These are phyloP conservation scores for Phortica okadai DNA, from an alignment of 2,888 invertebrate species.

Conservation along the genomic window DNA sequence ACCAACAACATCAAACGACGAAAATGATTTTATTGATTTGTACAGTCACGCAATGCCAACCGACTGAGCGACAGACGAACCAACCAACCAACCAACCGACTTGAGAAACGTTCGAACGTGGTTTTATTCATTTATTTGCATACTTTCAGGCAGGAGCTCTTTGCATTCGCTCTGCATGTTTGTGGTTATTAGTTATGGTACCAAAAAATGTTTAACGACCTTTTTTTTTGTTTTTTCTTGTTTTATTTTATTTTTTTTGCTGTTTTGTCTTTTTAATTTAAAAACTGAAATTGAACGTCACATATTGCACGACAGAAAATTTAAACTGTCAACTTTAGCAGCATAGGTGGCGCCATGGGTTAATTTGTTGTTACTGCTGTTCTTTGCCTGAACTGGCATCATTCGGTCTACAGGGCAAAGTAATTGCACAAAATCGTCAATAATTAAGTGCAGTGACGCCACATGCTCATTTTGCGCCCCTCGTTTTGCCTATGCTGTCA, in stretches of 20 bases:
- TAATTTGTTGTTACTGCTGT: conserved; percentile 36
- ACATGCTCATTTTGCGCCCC: neutral
- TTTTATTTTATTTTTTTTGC: neutral
- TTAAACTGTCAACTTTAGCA: neutral
- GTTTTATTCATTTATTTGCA: conserved; percentile 23
- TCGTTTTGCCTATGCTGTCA: neutral
- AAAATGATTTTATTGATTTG: conserved; percentile 69
- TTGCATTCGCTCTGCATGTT: conserved; percentile 34
- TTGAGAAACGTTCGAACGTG: conserved; percentile 14
- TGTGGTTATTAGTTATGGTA: conserved; percentile 36
- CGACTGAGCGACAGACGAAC: neutral
- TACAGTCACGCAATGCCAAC: conserved; percentile 66
- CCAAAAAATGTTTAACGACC: neutral
- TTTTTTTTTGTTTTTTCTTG: neutral
- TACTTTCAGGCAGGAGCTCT: conserved; percentile 19
- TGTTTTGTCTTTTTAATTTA: neutral
- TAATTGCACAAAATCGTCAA: conserved; percentile 58
- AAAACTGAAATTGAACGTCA: neutral
- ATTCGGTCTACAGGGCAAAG: conserved; percentile 33
- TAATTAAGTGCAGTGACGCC: conserved; percentile 52
- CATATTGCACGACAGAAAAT: neutral
- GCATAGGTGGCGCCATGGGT: neutral
- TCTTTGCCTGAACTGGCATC: neutral
- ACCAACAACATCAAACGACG: conserved; percentile 15
- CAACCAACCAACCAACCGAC: conserved; percentile 11